phyloP scores from a whole-genome alignment of 2,888 invertebrate genomes.

The Drosophila testacea region DNA sequence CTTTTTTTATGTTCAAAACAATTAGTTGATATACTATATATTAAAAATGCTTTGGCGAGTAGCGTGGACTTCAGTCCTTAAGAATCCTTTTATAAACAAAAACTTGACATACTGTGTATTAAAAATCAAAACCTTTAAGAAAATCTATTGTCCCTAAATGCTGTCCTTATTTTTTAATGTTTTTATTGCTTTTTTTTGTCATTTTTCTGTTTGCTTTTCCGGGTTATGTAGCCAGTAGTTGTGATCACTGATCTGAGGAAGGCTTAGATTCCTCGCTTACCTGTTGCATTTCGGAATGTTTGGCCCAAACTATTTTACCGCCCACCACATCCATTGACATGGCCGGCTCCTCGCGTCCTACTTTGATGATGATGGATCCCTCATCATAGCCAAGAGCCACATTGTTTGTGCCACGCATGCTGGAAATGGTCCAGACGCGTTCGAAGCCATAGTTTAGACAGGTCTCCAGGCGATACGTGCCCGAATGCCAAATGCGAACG shows the following conservation, averaged over 20 bases:
- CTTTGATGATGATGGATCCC: constrained; percentile 85
- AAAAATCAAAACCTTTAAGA: not conserved
- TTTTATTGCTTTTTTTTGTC: not conserved
- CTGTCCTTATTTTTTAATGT: not conserved
- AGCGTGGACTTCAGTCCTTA: too few relatives aligned
- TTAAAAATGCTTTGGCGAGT: too few relatives aligned
- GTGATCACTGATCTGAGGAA: not conserved
- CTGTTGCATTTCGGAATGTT: constrained; percentile 99
- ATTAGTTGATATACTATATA: not conserved
- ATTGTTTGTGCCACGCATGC: constrained; percentile 97
- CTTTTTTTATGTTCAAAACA: not conserved
- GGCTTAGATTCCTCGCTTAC: constrained; percentile 42
- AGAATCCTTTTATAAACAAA: too few relatives aligned
- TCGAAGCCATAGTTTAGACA: constrained; percentile 99
- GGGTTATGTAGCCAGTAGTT: not conserved
- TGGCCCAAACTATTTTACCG: constrained; percentile 99
- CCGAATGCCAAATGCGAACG: constrained; percentile 99
- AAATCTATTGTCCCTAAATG: not conserved
- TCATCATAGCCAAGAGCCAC: constrained; percentile 93
- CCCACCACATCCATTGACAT: constrained; percentile 99
- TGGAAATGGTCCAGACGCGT: constrained; percentile 98
- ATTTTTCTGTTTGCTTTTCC: not conserved
- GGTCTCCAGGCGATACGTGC: constrained; percentile 98
- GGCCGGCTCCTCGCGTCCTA: constrained; percentile 98
- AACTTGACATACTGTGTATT: not conserved